Percentiles rank a stretch among this genome's conserved stretches.
These are phyloP conservation scores for Calliopum simillimum DNA, from an alignment of 2,888 invertebrate species.

Conservation along the genomic window DNA sequence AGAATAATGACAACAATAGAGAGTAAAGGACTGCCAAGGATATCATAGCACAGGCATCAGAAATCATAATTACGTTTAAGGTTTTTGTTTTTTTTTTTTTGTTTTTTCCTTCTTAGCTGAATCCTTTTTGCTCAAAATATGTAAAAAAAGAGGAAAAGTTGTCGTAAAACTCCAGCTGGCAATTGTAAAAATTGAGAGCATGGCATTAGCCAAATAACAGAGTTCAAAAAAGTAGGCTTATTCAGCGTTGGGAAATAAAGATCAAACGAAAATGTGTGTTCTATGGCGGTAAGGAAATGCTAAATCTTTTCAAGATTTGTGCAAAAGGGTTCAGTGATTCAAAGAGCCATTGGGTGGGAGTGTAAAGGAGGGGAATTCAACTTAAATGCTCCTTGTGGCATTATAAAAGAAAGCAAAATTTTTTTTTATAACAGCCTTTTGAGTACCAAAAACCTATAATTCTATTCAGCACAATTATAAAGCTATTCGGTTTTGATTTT, in stretches of 20 bases:
- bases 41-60: slow-evolving; percentile 33
- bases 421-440: too few species aligned
- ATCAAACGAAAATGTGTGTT: slow-evolving; percentile 50
- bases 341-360: too few species aligned
- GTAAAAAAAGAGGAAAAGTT: background rate
- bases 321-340: too few species aligned
- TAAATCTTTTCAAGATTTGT: too few species aligned
- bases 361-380: too few species aligned
- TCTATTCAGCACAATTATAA: too few species aligned
- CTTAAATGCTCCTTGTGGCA: too few species aligned
- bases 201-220: slow-evolving; percentile 7
- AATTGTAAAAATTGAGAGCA: slow-evolving; percentile 13
- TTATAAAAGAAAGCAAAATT: too few species aligned
- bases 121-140: too few species aligned
- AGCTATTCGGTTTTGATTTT: too few species aligned
- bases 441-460: too few species aligned
- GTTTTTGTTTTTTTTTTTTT: slow-evolving; percentile 1
- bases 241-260: slow-evolving; percentile 44
- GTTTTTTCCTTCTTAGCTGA: background rate
- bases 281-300: background rate
- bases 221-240: background rate
- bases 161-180: slow-evolving; percentile 5
- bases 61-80: slow-evolving; percentile 34
- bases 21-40: slow-evolving; percentile 19
- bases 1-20: slow-evolving; percentile 12